Base-by-base conservation (phyloP, 2,113 vertebrate genomes). In the Hypanus sabinus region DNA sequence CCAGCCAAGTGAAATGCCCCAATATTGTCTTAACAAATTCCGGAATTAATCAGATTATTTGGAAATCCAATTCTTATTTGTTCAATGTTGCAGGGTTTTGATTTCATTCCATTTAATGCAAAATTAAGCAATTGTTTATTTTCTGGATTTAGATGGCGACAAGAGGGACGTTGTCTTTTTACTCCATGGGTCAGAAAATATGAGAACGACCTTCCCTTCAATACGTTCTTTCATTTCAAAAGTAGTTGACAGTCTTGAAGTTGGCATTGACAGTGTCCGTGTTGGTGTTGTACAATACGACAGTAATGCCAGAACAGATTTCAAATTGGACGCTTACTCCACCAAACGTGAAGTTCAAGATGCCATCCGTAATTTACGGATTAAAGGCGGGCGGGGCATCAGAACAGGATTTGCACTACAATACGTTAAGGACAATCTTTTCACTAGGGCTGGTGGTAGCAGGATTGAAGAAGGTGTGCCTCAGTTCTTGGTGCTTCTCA, bases 231-330 rank as follows among this genome's bases (percentile, higher is more conserved):
- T 97, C 95, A 94, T 97, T 94, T 94, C 96, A 95, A 95, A 76
- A 95, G 94, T 97, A 94, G 95, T 97, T 73, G 96, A 96, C 88
- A 94, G 95, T 93, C 95, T 97, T 46, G 98, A 99, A 0, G 97
- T 99, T 92, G 98, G 98, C 94, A 95, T 98, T 0, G 97, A 99
- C 93, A 96, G 95, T 24, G 98, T 98, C 30, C 94, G 99, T 94
- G 94, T 99, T 81, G 97, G 98, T 0, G 98, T 99, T 91, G 97
- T 99, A 75, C 99, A 99, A 95, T 99, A 99, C 96, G 98, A 98
- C 0, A 98, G 98, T 12, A 97, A 98, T 0, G 95, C 98, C 22
- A 97, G 94, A 0, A 94, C 96, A 91, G 98, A 99, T 94, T 99
- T 99, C 94, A 96, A 96, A 76, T 96, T 99, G 33, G 99, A 99